phyloP scores from a whole-genome alignment of 1,140 invertebrate species.

The Palaemon carinicauda region DNA sequence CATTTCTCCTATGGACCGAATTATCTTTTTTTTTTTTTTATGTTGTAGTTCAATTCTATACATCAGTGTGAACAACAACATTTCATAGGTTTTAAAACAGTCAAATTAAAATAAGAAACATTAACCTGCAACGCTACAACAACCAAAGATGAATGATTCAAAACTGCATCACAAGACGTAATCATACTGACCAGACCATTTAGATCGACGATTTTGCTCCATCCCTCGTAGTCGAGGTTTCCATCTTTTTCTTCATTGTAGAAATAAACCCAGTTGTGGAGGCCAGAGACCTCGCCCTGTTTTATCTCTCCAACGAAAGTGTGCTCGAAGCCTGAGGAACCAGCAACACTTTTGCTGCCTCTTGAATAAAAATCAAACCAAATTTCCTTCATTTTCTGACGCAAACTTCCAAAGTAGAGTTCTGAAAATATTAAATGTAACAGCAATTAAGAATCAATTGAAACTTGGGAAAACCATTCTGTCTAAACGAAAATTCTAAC shows the following conservation, averaged over 20 bases:
- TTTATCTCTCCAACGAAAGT: conserved; percentile 85
- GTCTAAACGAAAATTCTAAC: too few relatives aligned
- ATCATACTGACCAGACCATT: conserved; percentile 65
- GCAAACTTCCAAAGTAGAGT: conserved; percentile 69
- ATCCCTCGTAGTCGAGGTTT: conserved; percentile 81
- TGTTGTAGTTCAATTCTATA: too few relatives aligned
- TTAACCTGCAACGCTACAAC: too few relatives aligned
- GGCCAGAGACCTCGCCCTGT: conserved; percentile 77
- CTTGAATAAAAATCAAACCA: conserved; percentile 76
- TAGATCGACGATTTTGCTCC: conserved; percentile 76
- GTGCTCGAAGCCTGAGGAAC: conserved; percentile 87
- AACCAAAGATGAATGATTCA: background rate
- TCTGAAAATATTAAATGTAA: conserved; percentile 43
- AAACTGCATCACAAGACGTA: background rate
- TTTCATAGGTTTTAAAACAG: too few relatives aligned
- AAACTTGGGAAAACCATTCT: too few relatives aligned
- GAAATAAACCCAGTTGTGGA: conserved; percentile 92
- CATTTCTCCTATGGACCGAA: too few relatives aligned
- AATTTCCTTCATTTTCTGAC: conserved; percentile 76
- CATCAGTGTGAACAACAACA: too few relatives aligned
- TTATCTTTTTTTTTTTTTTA: too few relatives aligned
- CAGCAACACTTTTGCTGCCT: conserved; percentile 74
- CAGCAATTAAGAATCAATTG: too few relatives aligned
- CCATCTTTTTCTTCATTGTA: conserved; percentile 75
- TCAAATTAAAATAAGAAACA: too few relatives aligned